phyloP scores from a whole-genome alignment of 2,113 vertebrate species.

The Dendropsophus ebraccatus region DNA sequence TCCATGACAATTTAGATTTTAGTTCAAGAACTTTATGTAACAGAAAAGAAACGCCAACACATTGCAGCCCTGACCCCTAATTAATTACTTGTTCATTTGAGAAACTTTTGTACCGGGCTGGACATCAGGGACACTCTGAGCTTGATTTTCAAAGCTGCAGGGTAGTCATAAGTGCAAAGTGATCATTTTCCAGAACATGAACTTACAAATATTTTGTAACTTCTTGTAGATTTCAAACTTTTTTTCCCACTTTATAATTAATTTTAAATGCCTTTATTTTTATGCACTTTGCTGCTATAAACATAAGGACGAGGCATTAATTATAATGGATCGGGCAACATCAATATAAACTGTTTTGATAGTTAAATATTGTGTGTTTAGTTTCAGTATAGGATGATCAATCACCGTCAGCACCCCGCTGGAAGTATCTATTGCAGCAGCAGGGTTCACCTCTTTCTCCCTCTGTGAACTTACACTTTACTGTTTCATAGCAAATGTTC shows the following conservation, averaged over 20 bases:
- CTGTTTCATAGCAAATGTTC: slow-evolving; percentile 34
- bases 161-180: not conserved
- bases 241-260: not conserved
- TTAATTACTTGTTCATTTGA: not conserved
- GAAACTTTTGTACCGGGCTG: not conserved
- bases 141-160: not conserved
- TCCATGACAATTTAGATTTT: not conserved
- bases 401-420: slow-evolving; percentile 35
- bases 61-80: not conserved
- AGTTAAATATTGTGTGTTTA: slow-evolving; percentile 47
- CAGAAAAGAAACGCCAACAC: not conserved
- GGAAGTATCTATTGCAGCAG: slow-evolving; percentile 42
- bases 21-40: not conserved
- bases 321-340: slow-evolving; percentile 35
- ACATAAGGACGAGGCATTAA: slow-evolving; percentile 25
- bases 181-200: slow-evolving; percentile 14
- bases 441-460: slow-evolving; percentile 32
- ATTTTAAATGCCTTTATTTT: not conserved
- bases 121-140: not conserved
- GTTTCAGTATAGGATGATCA: slow-evolving; percentile 28
- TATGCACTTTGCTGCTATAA: not conserved
- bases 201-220: not conserved
- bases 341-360: slow-evolving; percentile 48
- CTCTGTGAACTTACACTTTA: slow-evolving; percentile 35
- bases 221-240: not conserved